phyloP scores from a whole-genome alignment of 1,140 invertebrate species.

The Muscidifurax raptorellus region DNA sequence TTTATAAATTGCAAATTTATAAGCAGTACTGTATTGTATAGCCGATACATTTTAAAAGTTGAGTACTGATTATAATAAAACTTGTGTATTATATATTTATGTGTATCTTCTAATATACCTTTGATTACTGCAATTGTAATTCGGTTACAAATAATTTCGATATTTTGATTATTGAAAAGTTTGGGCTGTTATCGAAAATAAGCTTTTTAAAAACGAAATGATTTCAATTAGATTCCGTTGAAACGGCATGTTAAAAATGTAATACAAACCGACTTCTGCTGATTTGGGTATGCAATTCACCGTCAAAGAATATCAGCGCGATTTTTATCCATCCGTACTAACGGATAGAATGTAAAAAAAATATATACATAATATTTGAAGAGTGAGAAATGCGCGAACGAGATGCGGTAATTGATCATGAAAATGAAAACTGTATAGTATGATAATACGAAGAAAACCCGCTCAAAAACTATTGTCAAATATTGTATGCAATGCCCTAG shows the following conservation, averaged over 20 bases:
- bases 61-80: background rate
- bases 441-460: background rate
- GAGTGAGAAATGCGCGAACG: background rate
- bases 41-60: constrained; percentile 3
- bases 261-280: background rate
- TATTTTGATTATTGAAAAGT: no score
- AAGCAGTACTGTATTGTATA: constrained; percentile 26
- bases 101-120: background rate
- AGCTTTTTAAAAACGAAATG: background rate
- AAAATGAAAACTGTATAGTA: constrained; percentile 3
- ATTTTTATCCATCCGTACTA: background rate
- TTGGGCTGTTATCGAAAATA: background rate
- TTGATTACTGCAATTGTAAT: background rate
- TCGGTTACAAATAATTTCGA: no score
- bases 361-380: background rate
- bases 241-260: background rate
- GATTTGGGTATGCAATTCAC: constrained; percentile 25
- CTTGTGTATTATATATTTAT: background rate
- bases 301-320: background rate
- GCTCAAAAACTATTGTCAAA: constrained; percentile 44
- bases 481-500: constrained; percentile 47
- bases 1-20: constrained; percentile 19
- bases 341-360: background rate
- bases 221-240: background rate
- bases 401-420: constrained; percentile 10